Evolutionary conservation across 2,888 invertebrate species (phyloP), one percentile per base, ranked within the genome.

Genomic region (Sisyra terminalis): DNA sequence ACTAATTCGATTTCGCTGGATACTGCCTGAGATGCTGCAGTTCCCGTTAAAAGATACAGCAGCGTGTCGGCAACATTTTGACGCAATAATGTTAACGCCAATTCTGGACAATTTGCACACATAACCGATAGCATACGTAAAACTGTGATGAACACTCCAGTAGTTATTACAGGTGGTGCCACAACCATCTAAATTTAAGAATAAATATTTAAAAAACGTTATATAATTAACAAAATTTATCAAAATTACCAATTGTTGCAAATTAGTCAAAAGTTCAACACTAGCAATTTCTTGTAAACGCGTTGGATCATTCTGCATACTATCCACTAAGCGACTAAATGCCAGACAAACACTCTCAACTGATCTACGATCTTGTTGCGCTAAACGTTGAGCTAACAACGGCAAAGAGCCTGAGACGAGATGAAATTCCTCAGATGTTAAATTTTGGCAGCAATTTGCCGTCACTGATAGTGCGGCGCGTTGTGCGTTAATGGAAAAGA

Each of bases 401-500:
- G 87, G 75, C 49, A 97, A 66, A 14, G 90, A 92, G 47, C 90
- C 90, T 46, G 81, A 73, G 17, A 96, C 86, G 53, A 89, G 81
- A 56, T 87, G 85, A 64, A 97, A 97, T 65, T 98, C 97, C 54
- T 94, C 94, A 1, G 81, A 71, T 34, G 86, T 85, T 53, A 96
- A 71, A 65, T 89, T 93, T 60, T 92, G 83, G 61, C 94, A 97
- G 64, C 97, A 98, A 63, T 98, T 98, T 44, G 97, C 94, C 0
- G 96, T 93, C 50, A 97, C 89, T 16, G 92, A 87, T 43, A 98
- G 69, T 2, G 97, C 96, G 37, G 94, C 87, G 29, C 97, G 78
- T 66, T 98, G 98, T 10, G 97, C 96, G 57, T 89, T 89, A 55
- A 96, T 93, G 38, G 96, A 94, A 69, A 98, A 98, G 72, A 98